Base-by-base conservation (phyloP, 2,797 vertebrate species). In the Ctenopoma multispine region DNA sequence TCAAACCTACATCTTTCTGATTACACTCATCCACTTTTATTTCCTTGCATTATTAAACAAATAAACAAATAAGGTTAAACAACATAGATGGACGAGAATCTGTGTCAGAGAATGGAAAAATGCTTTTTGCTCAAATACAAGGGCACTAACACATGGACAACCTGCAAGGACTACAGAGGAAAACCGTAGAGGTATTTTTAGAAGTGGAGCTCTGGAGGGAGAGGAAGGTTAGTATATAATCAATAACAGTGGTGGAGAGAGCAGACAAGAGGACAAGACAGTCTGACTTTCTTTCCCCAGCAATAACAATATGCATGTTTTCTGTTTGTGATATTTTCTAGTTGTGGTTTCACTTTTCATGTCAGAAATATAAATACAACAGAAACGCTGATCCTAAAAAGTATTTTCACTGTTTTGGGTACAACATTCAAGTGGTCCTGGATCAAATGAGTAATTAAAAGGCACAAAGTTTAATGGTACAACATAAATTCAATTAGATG, bases 221-320 rank as follows among this genome's bases (percentile, higher is more conserved):
- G 51, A 63, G 92, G 88, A 91, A 91, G 86, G 77, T 82, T 85
- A 91, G 89, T 70, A 83, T 60, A 78, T 85, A 92, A 93, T 93
- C 92, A 87, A 93, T 93, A 88, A 62, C 14, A 40, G 75, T n/a
- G 76, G 40, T 79, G 75, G 74, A 75, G 78, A 66, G 75, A 63
- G 72, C 65, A 85, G 79, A 82, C 47, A 34, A 60, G 74, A 80
- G 69, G 79, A 84, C 48, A 60, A 64, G 56, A 82, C 47, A 15
- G 60, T 77, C 76, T 4, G 65, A 77, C 72, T 79, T 89, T 74
- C 66, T 61, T 71, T 41, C 68, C 51, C 41, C 27, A 59, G 36
- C 13, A 62, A 47, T 7, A 72, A 68, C 31, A 69, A 55, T 15
- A 44, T 5, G 4, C 7, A 36, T 43, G 20, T 13, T 49, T 29